Evolutionary conservation across 2,888 invertebrate species (phyloP).

Genomic region (Protonemura montana): DNA sequence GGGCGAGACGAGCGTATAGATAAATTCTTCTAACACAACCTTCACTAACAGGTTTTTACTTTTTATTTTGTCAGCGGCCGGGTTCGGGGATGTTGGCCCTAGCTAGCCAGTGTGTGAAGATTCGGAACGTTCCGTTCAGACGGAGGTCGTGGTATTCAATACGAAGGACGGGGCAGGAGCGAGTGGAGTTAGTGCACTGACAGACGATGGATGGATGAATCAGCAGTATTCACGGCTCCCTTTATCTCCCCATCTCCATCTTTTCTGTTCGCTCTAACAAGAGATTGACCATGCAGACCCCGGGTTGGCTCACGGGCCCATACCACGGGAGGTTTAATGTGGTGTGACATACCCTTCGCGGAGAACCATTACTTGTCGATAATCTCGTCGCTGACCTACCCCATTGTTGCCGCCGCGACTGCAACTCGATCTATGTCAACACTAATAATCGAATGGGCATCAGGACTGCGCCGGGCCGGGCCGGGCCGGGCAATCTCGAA

Average conservation of each 20-base stretch:
- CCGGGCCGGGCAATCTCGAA: too few relatives aligned
- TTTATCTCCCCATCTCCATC: conserved; percentile 10
- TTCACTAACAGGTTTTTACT: conserved; percentile 41
- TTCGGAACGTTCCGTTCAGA: background rate
- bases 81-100: conserved; percentile 8
- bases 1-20: conserved; percentile 21
- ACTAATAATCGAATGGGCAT: background rate
- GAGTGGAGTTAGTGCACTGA: conserved; percentile 2
- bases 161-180: background rate
- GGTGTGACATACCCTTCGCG: conserved; percentile 35
- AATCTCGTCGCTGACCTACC: conserved; percentile 27
- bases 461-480: background rate
- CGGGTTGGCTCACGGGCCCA: background rate
- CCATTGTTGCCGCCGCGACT: conserved; percentile 2
- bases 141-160: conserved; percentile 27
- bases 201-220: conserved; percentile 22
- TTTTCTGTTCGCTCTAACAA: conserved; percentile 13
- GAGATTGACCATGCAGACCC: background rate
- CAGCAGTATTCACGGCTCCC: conserved; percentile 2
- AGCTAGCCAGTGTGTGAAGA: background rate
- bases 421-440: conserved; percentile 1
- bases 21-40: conserved; percentile 42
- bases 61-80: conserved; percentile 22
- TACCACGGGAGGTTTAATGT: conserved; percentile 1
- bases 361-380: conserved; percentile 25